Evolutionary conservation across 2,113 vertebrate genomes (phyloP).

Genomic region (Ranitomeya variabilis): DNA sequence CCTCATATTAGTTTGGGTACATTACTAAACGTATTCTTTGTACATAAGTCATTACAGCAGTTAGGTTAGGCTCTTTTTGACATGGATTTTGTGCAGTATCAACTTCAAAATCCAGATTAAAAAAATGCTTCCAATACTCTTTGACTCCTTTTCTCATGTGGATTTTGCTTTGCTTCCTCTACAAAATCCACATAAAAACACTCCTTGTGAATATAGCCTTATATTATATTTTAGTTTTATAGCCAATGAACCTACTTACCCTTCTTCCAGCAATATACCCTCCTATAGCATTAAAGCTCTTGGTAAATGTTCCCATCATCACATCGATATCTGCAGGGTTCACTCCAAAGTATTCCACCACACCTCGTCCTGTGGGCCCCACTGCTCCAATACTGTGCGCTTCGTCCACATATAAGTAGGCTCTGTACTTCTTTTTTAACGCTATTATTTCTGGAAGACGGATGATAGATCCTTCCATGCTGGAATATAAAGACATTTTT

Average conservation of each 20-base stretch:
- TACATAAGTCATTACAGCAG: too few relatives aligned
- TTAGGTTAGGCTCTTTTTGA: too few relatives aligned
- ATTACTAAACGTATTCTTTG: too few relatives aligned
- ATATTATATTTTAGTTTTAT: background rate
- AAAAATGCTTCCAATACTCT: too few relatives aligned
- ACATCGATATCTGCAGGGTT: constrained; percentile 83
- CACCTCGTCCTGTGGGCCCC: constrained; percentile 81
- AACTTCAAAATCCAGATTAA: too few relatives aligned
- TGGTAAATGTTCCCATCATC: constrained; percentile 93
- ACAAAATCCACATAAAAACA: too few relatives aligned
- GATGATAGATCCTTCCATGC: constrained; percentile 93
- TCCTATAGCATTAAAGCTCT: constrained; percentile 87
- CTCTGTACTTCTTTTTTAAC: constrained; percentile 94
- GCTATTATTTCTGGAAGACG: constrained; percentile 84
- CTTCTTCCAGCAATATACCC: constrained; percentile 92
- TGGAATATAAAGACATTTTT: constrained; percentile 58
- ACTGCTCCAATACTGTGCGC: constrained; percentile 90
- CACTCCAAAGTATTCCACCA: constrained; percentile 83
- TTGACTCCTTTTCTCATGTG: too few relatives aligned
- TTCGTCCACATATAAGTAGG: constrained; percentile 91
- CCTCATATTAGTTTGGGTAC: too few relatives aligned
- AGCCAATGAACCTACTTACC: constrained; percentile 70
- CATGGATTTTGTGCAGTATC: too few relatives aligned
- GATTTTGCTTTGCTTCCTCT: too few relatives aligned
- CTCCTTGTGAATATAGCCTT: background rate